These are phyloP conservation scores for Sardina pilchardus DNA, from an alignment of 2,113 vertebrate species.

Conservation along the genomic window DNA sequence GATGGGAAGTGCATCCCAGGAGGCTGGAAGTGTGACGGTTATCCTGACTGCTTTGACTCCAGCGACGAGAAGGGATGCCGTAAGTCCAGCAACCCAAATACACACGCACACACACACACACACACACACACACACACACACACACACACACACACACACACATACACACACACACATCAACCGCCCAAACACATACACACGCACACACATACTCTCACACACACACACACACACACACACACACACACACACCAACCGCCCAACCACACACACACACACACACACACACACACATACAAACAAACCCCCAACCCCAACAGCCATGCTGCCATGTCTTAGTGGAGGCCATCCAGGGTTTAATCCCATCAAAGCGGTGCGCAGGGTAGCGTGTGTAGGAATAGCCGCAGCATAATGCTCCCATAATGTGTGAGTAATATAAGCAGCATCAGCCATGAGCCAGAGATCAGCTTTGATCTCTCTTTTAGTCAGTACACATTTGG, in stretches of 20 bases:
- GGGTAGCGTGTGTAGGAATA: slow-evolving; percentile 41
- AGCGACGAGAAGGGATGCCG: slow-evolving; percentile 94
- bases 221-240: not conserved
- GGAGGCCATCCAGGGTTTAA: slow-evolving; percentile 45
- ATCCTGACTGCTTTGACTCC: slow-evolving; percentile 90
- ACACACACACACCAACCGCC: not conserved
- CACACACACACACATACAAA: not conserved
- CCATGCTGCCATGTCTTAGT: not conserved
- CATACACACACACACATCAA: not conserved
- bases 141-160: not conserved
- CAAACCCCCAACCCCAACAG: not conserved
- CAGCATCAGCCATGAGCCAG: slow-evolving; percentile 51
- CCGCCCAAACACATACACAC: slow-evolving; percentile 27
- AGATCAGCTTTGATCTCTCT: slow-evolving; percentile 63
- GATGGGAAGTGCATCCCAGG: slow-evolving; percentile 90
- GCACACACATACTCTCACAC: not conserved
- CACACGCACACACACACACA: too few relatives aligned
- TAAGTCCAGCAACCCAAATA: slow-evolving; percentile 74
- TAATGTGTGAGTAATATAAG: slow-evolving; percentile 53
- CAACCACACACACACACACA: not conserved
- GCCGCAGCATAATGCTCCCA: slow-evolving; percentile 54
- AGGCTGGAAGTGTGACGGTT: slow-evolving; percentile 89
- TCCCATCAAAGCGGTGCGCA: slow-evolving; percentile 59
- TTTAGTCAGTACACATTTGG: slow-evolving; percentile 13
- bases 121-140: not conserved